A percentile compares a stretch with the other conserved stretches of the same genome.
These are phyloP conservation scores for Bombus pyrosoma DNA, from an alignment of 1,140 invertebrate species.

Conservation along the genomic window DNA sequence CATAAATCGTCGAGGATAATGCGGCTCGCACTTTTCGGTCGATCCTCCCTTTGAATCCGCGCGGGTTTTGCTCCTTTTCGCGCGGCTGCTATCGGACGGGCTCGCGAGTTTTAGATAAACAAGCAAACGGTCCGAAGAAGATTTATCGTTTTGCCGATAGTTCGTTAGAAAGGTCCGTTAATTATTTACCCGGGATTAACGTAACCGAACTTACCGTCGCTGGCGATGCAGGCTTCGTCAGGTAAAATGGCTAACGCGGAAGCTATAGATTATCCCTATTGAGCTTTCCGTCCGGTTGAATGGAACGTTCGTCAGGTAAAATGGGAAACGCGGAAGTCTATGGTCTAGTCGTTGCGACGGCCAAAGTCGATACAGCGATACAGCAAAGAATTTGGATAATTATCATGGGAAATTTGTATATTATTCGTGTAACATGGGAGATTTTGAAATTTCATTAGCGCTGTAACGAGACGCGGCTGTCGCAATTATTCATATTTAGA, in stretches of 20 bases:
- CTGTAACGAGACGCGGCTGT: no score
- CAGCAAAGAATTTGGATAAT: no score
- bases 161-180: background rate
- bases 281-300: no score
- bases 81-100: constrained; percentile 5
- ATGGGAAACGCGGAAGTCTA: no score
- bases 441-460: no score
- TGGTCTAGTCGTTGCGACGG: no score
- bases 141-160: constrained; percentile 39
- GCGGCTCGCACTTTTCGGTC: constrained; percentile 51
- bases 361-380: no score
- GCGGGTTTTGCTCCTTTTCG: constrained; percentile 40
- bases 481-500: no score
- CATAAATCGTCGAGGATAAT: constrained; percentile 67
- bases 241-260: background rate
- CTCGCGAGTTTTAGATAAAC: constrained; percentile 17
- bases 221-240: no score
- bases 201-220: background rate
- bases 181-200: background rate
- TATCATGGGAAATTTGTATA: no score
- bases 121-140: background rate
- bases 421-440: no score
- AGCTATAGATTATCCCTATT: background rate
- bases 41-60: constrained; percentile 54
- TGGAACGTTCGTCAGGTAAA: no score